Evolutionary conservation across 2,113 vertebrate genomes (phyloP).

Genomic region (Heterocephalus glaber): DNA sequence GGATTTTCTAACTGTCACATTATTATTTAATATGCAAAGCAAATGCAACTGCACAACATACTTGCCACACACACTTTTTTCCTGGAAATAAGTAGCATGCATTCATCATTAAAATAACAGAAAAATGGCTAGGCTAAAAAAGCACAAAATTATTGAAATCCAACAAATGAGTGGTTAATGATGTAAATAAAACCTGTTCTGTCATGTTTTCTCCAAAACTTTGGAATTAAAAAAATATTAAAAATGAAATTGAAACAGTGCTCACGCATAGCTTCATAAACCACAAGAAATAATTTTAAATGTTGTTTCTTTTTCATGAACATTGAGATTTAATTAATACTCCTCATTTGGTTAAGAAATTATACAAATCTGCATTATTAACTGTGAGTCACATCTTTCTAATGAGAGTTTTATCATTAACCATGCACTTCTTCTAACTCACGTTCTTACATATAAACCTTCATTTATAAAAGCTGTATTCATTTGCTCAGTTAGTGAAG

Average conservation of each 20-base stretch:
- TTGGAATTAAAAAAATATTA: conserved; percentile 3
- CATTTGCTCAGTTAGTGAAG: conserved; percentile 42
- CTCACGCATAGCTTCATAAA: not conserved
- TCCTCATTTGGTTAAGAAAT: not conserved
- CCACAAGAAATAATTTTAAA: not conserved
- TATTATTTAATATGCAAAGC: conserved; percentile 39
- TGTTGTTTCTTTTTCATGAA: not conserved
- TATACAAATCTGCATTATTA: conserved; percentile 5
- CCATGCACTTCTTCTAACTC: not conserved
- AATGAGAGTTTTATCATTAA: not conserved
- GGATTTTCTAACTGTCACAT: not conserved
- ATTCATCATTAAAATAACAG: not conserved
- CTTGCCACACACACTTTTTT: not conserved
- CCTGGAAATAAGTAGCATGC: not conserved
- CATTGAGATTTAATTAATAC: conserved; percentile 30
- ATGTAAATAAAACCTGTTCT: conserved; percentile 24
- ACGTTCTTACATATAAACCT: not conserved
- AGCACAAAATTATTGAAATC: not conserved
- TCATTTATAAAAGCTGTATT: conserved; percentile 31
- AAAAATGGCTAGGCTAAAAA: conserved; percentile 9
- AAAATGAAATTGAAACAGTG: conserved; percentile 4
- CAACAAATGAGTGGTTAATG: conserved; percentile 1
- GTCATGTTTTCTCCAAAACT: conserved; percentile 6
- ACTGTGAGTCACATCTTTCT: not conserved
- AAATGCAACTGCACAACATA: not conserved